Evolutionary conservation across 2,113 vertebrate species (phyloP), one percentile per base, ranked within the genome.

Genomic region (Onychostoma macrolepis): DNA sequence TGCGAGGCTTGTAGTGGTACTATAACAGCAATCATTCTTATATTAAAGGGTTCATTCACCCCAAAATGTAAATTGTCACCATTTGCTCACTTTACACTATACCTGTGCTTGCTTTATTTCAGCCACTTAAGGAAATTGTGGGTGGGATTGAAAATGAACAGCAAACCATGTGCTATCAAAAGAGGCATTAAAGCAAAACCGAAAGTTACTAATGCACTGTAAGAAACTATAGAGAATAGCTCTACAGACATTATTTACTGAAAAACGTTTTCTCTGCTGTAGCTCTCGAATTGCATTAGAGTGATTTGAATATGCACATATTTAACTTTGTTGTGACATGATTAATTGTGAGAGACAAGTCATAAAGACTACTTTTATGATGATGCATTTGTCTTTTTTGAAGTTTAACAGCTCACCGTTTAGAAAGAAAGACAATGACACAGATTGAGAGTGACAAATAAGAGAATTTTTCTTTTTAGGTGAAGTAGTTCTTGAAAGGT

Each of bases 1-100:
- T 43, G 56, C 7, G 41, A 19, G 24, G 19, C 24, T 81, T 13
- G n/a, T 26, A 48, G 21, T 61, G 53, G 10, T 38, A 80, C 3
- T n/a, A 38, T 26, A 80, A 24, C 36, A 26, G 56, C 72, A 75
- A 75, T 75, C 72, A 75, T 45, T 75, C 38, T 74, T 74, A 43
- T n/a, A 74, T 74, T 43, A 74, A 45, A 45, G 38, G 11, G 5
- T 26, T 15, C 1, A 24, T 75, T 45, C 72, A 26, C 24, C 72
- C 24, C 11, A 45, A 12, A 45, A 26, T 26, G 38, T 26, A 75
- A 75, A 45, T 45, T 26, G 72, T 43, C 72, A 43, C 24, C 24
- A 26, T 43, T 15, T 75, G 21, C 41, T n/a, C 6, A 26, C 24
- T 75, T 21, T 74, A 1, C 41, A 26, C 38, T 38, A 45, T 26